phyloP scores from a whole-genome alignment of 2,797 vertebrate species.

The Characodon lateralis region DNA sequence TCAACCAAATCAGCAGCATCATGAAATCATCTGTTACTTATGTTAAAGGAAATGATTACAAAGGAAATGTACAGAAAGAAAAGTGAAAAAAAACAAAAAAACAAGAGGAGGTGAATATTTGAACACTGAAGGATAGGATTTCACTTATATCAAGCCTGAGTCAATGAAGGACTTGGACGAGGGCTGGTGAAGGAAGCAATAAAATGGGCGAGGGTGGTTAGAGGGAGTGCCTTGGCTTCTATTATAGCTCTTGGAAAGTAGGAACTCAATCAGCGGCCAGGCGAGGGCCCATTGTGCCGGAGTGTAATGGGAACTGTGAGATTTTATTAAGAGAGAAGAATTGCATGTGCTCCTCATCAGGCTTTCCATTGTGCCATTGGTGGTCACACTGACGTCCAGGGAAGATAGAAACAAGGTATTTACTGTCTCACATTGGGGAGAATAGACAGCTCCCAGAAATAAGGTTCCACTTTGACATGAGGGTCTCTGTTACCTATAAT shows the following conservation, averaged over 20 bases:
- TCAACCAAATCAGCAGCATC: conserved; percentile 57
- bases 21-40: conserved; percentile 28
- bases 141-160: conserved; percentile 41
- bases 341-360: conserved; percentile 84
- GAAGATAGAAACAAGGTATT: conserved; percentile 79
- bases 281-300: conserved; percentile 78
- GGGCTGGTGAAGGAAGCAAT: conserved; percentile 15
- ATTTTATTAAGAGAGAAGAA: conserved; percentile 87
- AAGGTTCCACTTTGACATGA: conserved; percentile 61
- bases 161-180: conserved; percentile 17
- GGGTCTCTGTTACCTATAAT: conserved; percentile 67
- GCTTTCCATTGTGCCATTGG: conserved; percentile 78
- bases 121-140: conserved; percentile 27
- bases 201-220: conserved; percentile 40
- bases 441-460: conserved; percentile 70
- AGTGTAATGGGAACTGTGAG: conserved; percentile 85
- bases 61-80: conserved; percentile 1
- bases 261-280: conserved; percentile 84
- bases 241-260: conserved; percentile 75
- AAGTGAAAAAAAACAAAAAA: conserved; percentile 11
- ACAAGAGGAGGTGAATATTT: background rate
- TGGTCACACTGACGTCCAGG: conserved; percentile 76
- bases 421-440: conserved; percentile 74
- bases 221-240: conserved; percentile 54
- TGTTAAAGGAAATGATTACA: conserved; percentile 45